Percentiles rank a stretch among this genome's conserved stretches.
Conservation (phyloP, 2,113 vertebrate species). For the Hippocampus guttulatus region DNA sequence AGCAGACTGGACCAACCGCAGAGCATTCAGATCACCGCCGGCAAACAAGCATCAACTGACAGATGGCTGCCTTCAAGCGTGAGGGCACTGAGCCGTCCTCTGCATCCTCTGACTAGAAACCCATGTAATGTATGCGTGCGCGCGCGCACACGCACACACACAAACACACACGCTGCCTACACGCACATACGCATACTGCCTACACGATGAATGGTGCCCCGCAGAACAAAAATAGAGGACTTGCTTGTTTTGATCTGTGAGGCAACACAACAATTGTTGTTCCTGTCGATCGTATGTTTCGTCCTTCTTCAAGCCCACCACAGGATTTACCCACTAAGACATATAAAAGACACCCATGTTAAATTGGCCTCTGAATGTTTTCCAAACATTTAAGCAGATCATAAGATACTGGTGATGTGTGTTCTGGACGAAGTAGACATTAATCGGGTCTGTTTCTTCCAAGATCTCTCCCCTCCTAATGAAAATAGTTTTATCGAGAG, state of each 20-base stretch:
- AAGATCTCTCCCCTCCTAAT: no score
- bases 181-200: conserved; percentile 23
- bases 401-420: no score
- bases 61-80: conserved; percentile 70
- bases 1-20: conserved; percentile 72
- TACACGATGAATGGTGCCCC: conserved; percentile 31
- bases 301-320: background rate
- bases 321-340: background rate
- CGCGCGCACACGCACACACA: background rate
- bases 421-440: no score
- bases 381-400: no score
- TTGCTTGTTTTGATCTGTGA: conserved; percentile 42
- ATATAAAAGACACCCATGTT: background rate
- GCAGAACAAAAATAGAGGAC: conserved; percentile 35
- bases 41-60: conserved; percentile 68
- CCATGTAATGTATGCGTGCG: conserved; percentile 16
- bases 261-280: conserved; percentile 20
- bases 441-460: no score
- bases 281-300: background rate
- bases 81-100: conserved; percentile 52
- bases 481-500: background rate
- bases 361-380: no score
- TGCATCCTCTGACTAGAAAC: conserved; percentile 50
- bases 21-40: conserved; percentile 68
- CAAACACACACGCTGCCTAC: conserved; percentile 18